Conservation (phyloP, 2,888 invertebrate genomes). For the Drosophila kanekoi region DNA sequence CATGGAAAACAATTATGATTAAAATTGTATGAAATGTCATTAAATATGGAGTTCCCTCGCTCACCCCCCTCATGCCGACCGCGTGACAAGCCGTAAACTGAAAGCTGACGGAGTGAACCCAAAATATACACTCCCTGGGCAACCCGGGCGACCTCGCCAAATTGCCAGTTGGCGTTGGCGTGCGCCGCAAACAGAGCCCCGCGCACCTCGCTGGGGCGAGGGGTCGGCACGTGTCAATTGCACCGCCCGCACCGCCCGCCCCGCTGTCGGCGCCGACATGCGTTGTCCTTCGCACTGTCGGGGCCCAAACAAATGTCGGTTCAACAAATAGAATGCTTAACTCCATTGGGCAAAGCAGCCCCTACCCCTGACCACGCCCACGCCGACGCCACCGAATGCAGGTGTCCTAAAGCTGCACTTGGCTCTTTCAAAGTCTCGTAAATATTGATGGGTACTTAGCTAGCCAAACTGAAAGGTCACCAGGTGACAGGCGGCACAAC, state of each 20-base stretch:
- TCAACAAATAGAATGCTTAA: no score
- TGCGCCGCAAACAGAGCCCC: conserved; percentile 8
- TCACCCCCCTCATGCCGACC: no score
- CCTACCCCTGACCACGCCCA: no score
- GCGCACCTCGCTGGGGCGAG: neutral
- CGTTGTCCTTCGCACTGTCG: conserved; percentile 16
- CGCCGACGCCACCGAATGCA: neutral
- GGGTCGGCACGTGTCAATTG: conserved; percentile 35
- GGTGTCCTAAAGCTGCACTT: conserved; percentile 15
- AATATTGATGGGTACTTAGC: conserved; percentile 53
- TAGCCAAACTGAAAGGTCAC: conserved; percentile 1
- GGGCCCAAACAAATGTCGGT: no score
- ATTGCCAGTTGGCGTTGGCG: conserved; percentile 37
- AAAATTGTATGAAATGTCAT: conserved; percentile 5
- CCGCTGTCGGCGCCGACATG: no score
- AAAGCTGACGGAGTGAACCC: no score
- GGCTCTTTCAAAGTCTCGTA: conserved; percentile 10
- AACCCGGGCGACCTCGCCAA: conserved; percentile 15
- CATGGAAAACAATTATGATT: conserved; percentile 1
- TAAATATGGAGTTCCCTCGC: neutral
- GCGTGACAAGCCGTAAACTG: no score
- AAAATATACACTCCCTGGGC: no score
- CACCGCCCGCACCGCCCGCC: neutral
- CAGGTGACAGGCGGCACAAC: no score
- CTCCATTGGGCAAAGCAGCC: no score